Evolutionary conservation across 1,140 invertebrate species (phyloP).

Genomic region (Catajapyx aquilonaris): DNA sequence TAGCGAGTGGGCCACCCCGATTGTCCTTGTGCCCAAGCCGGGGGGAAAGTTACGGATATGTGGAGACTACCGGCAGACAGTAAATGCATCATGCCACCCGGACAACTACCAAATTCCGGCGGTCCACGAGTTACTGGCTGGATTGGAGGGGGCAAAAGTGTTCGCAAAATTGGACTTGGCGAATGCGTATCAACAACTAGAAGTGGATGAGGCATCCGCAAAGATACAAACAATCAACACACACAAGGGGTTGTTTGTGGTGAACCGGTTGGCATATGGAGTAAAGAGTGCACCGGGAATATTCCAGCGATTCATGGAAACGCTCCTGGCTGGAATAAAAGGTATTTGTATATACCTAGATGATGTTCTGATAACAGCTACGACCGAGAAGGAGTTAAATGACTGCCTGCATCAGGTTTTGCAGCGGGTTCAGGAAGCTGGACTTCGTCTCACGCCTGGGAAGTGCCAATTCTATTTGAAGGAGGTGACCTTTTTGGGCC

Average conservation of each 20-base stretch:
- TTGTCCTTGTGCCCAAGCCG: background rate
- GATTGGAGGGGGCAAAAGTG: background rate
- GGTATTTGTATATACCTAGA: background rate
- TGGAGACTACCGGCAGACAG: background rate
- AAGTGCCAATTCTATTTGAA: background rate
- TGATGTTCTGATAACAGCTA: background rate
- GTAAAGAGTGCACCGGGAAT: background rate
- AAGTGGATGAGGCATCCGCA: background rate
- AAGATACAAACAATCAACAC: background rate
- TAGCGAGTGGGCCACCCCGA: background rate
- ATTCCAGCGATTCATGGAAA: background rate
- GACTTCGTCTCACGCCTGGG: background rate
- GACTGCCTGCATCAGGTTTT: background rate
- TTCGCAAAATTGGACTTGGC: background rate
- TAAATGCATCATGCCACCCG: no score
- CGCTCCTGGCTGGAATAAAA: constrained; percentile 2
- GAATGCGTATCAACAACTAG: background rate
- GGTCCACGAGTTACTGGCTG: no score
- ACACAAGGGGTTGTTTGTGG: background rate
- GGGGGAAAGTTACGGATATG: background rate
- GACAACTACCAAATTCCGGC: no score
- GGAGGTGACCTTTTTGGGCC: constrained; percentile 12
- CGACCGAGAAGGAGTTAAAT: background rate
- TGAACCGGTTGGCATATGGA: background rate
- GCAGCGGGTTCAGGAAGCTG: background rate